Percentiles rank a stretch among this genome's conserved stretches.
phyloP scores from a whole-genome alignment of 2,113 vertebrate genomes.

The Chamaetylas fuelleborni region DNA sequence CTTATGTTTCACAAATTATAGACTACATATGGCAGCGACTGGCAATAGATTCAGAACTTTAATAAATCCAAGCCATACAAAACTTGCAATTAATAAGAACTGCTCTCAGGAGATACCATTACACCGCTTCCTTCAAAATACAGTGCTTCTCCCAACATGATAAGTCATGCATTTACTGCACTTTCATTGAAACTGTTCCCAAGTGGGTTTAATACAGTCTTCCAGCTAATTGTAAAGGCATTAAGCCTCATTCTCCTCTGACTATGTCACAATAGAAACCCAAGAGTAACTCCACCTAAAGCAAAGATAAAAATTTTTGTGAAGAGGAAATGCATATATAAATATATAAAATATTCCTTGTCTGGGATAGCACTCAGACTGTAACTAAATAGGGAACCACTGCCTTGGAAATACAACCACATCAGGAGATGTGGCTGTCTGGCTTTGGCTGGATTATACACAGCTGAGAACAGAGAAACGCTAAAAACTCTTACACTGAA shows the following conservation, averaged over 20 bases:
- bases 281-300: neutral
- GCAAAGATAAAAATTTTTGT: neutral
- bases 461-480: neutral
- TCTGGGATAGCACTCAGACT: neutral
- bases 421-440: neutral
- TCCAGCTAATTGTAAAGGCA: neutral
- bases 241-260: neutral
- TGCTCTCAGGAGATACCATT: constrained; percentile 4
- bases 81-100: constrained; percentile 25
- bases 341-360: neutral
- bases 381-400: neutral
- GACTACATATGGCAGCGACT: neutral
- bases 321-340: neutral
- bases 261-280: neutral
- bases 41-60: neutral
- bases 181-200: neutral
- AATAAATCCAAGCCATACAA: constrained; percentile 8
- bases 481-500: neutral
- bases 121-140: neutral
- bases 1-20: constrained; percentile 9
- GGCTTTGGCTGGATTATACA: neutral
- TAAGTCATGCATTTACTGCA: neutral
- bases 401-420: neutral
- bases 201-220: neutral
- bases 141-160: neutral